Percentiles rank a stretch among this genome's conserved stretches.
These are phyloP conservation scores for Cynocephalus volans DNA, from an alignment of 2,113 vertebrate genomes.

Conservation along the genomic window DNA sequence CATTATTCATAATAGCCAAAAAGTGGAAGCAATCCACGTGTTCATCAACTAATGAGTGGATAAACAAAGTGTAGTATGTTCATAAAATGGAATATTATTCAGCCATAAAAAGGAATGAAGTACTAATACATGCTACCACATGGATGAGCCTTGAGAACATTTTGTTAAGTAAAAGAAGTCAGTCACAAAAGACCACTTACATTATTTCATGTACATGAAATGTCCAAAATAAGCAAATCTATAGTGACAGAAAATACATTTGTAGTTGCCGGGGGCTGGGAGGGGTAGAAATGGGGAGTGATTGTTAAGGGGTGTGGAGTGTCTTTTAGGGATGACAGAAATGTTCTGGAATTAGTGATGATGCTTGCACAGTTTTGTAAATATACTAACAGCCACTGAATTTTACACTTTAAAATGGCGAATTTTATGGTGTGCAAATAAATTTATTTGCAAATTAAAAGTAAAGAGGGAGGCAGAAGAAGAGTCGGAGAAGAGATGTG, in stretches of 20 bases:
- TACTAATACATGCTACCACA: not conserved
- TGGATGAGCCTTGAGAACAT: not conserved
- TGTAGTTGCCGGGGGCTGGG: not conserved
- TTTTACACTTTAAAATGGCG: not conserved
- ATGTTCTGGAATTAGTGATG: not conserved
- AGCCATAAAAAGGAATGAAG: not conserved
- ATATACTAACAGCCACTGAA: not conserved
- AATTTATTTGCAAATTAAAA: not conserved
- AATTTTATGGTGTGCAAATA: not conserved
- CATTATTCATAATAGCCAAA: not conserved
- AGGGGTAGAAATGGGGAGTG: not conserved
- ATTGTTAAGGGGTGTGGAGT: not conserved
- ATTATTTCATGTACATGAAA: not conserved
- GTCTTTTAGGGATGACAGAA: not conserved
- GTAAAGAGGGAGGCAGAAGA: not conserved
- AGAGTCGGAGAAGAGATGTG: not conserved
- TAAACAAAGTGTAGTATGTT: not conserved
- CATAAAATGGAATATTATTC: not conserved
- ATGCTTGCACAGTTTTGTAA: not conserved
- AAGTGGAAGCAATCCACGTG: not conserved
- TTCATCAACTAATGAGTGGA: not conserved
- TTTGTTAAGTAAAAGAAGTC: not conserved
- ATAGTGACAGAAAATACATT: conserved; percentile 1
- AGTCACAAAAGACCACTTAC: not conserved
- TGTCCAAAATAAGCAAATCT: not conserved